Base-by-base conservation (phyloP, 2,888 invertebrate species). In the Oscheius sp. region DNA sequence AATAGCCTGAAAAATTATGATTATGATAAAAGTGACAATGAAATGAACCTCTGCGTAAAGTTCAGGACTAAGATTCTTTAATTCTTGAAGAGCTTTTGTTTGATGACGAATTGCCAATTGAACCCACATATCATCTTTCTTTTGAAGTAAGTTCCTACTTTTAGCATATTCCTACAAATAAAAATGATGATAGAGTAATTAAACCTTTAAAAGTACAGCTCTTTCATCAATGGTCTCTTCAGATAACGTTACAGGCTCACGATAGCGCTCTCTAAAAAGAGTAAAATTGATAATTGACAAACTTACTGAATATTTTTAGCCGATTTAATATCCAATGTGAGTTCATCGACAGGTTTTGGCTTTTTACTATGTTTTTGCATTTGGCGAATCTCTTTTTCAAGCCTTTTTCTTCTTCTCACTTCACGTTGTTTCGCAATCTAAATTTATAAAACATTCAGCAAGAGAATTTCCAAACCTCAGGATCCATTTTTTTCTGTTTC, bases 261-360 rank as follows among this genome's bases (percentile, higher is more conserved):
- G 76, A 41, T 73, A 72, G 22, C 87, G 77, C 47, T 82, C 75
- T 45, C 87, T 87, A 68, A n/a, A 77, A 66, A 30, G 2, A 17
- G 62, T 26, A 49, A 61, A 38, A 61, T 3, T 6, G 28, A 6
- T 24, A 50, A 45, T n/a, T 2, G 24, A 22, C 12, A 22, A 38
- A 59, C 79, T 72, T 28, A 83, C 83, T 67, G 67, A 47, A 83
- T 72, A 72, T 81, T 82, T 64, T 81, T 81, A 9, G 82, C 79
- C 9, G 81, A 80, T 59, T 74, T 80, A 54, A 83, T 74, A 73
- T 82, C 82, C 38, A 85, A 38, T 0, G 94, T 93, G 74, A 92
- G 86, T 88, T 97, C 97, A 66, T 92, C 92, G 45, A 97, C 90
- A 0, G 96, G 95, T 87, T 96, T 97, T 56, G 94, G 86, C 85